phyloP scores from a whole-genome alignment of 2,888 invertebrate species.

The Drosophila quinaria region DNA sequence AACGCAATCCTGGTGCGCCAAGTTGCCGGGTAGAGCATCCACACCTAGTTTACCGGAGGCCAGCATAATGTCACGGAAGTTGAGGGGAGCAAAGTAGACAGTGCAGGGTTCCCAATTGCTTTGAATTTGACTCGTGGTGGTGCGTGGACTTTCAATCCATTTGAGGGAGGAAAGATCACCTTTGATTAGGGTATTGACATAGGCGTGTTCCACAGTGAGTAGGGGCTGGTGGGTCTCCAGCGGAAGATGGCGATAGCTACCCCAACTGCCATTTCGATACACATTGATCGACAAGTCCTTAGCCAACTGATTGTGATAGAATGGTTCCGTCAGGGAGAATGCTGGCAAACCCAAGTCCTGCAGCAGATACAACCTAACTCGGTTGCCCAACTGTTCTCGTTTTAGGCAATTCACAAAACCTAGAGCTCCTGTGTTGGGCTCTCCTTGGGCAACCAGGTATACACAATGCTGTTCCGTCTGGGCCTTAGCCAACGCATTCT shows the following conservation, averaged over 20 bases:
- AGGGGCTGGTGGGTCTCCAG: slow-evolving; percentile 86
- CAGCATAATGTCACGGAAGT: slow-evolving; percentile 99
- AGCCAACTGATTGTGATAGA: slow-evolving; percentile 88
- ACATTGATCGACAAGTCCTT: slow-evolving; percentile 95
- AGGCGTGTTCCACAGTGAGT: slow-evolving; percentile 94
- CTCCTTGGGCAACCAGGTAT: slow-evolving; percentile 89
- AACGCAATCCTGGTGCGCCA: slow-evolving; percentile 95
- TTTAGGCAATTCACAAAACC: slow-evolving; percentile 96
- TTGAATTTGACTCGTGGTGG: slow-evolving; percentile 86
- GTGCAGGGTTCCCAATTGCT: slow-evolving; percentile 90
- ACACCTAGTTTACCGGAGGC: slow-evolving; percentile 98
- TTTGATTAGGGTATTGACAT: slow-evolving; percentile 96
- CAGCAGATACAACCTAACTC: slow-evolving; percentile 90
- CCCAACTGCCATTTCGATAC: slow-evolving; percentile 93
- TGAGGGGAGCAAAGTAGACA: slow-evolving; percentile 97
- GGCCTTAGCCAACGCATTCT: slow-evolving; percentile 89
- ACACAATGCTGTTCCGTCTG: slow-evolving; percentile 88
- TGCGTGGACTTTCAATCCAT: slow-evolving; percentile 96
- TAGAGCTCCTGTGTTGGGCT: slow-evolving; percentile 91
- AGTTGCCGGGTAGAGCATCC: slow-evolving; percentile 96
- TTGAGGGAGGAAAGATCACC: slow-evolving; percentile 97
- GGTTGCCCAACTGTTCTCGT: slow-evolving; percentile 93
- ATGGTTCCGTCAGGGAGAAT: slow-evolving; percentile 87
- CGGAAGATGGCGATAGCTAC: slow-evolving; percentile 93
- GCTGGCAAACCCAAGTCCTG: slow-evolving; percentile 88